phyloP scores from a whole-genome alignment of 2,888 invertebrate species.

The Scotopteryx bipunctaria region DNA sequence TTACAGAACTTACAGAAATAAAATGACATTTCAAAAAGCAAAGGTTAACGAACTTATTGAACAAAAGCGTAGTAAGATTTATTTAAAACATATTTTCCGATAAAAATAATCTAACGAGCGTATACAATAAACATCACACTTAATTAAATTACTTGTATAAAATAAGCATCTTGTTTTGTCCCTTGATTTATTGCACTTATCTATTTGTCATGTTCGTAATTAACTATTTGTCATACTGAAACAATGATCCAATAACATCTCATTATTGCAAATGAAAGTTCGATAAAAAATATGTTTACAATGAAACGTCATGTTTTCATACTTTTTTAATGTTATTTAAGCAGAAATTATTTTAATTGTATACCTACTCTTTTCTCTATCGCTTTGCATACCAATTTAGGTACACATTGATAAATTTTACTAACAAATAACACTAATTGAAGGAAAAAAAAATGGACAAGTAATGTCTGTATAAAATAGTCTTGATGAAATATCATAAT shows the following conservation, averaged over 20 bases:
- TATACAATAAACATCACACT: constrained; percentile 5
- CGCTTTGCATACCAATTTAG: too few species aligned
- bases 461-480: too few species aligned
- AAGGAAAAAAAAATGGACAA: too few species aligned
- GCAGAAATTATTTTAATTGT: too few species aligned
- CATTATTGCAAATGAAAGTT: constrained; percentile 25
- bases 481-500: too few species aligned
- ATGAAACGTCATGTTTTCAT: constrained; percentile 5
- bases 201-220: constrained; percentile 26
- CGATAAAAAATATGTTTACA: constrained; percentile 1
- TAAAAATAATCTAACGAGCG: constrained; percentile 2
- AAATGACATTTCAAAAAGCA: too few species aligned
- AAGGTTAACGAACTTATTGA: too few species aligned
- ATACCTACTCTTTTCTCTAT: too few species aligned
- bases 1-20: too few species aligned
- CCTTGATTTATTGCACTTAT: constrained; percentile 9
- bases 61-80: too few species aligned
- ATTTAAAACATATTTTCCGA: not conserved
- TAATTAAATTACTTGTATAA: constrained; percentile 22
- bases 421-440: too few species aligned
- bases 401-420: too few species aligned
- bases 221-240: constrained; percentile 22
- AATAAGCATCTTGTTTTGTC: constrained; percentile 17
- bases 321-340: not conserved
- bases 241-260: constrained; percentile 18